phyloP scores from a whole-genome alignment of 1,140 invertebrate genomes.

The Drosophila dunni region DNA sequence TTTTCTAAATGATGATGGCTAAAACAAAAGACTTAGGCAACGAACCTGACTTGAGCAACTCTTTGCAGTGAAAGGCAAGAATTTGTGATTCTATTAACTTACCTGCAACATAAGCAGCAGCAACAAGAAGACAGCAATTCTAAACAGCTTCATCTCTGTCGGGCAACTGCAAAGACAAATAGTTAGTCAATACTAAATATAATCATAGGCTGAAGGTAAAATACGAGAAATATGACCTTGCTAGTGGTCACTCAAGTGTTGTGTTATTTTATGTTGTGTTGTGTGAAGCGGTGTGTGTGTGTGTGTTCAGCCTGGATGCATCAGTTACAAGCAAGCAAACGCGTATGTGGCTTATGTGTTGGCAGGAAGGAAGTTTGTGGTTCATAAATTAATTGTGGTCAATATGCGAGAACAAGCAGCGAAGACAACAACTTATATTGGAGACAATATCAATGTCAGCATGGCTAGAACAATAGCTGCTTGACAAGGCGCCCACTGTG shows the following conservation, averaged over 20 bases:
- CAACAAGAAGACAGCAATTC: constrained; percentile 38
- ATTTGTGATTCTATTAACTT: constrained; percentile 36
- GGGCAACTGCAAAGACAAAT: constrained; percentile 27
- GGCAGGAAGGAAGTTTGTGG: constrained; percentile 77
- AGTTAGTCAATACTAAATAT: constrained; percentile 41
- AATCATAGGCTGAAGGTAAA: constrained; percentile 40
- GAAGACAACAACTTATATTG: constrained; percentile 16
- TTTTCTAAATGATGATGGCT: constrained; percentile 41
- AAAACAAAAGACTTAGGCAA: constrained; percentile 72
- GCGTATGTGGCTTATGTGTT: constrained; percentile 30
- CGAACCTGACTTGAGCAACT: constrained; percentile 48
- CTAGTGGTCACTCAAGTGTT: constrained; percentile 75
- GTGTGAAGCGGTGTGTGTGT: too few species aligned
- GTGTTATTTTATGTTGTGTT: constrained; percentile 2
- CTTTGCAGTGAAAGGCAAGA: constrained; percentile 64
- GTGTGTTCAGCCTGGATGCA: constrained; percentile 35
- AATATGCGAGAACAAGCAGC: constrained; percentile 57
- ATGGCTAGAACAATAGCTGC: constrained; percentile 43
- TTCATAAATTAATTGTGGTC: constrained; percentile 80
- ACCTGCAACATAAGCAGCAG: constrained; percentile 44
- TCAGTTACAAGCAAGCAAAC: constrained; percentile 59
- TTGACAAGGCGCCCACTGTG: constrained; percentile 16
- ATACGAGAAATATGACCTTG: constrained; percentile 53
- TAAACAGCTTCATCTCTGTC: constrained; percentile 56
- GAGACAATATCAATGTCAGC: constrained; percentile 39